Base-by-base conservation (phyloP, 2,113 vertebrate genomes). In the Neodon shergylaensis region DNA sequence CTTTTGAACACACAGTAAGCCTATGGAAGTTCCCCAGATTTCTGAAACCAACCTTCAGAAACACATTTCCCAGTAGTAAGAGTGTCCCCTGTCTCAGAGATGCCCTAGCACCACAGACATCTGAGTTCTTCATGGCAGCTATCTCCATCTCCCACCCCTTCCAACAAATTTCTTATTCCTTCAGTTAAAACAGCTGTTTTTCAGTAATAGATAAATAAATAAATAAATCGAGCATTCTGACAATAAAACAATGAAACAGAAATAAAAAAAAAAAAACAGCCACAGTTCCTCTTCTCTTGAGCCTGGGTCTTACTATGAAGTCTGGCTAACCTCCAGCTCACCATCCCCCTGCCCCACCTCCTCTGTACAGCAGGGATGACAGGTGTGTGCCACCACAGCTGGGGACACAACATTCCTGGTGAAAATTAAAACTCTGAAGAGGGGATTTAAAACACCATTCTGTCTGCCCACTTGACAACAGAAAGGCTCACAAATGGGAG, bases 141-240 rank as follows among this genome's bases (percentile, higher is more conserved):
- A 28, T 9, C 72, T 33, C 70, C 49, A 33, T 42, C 74, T 78
- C 39, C 85, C 47, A 21, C 10, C 33, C 78, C 84, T 87, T 26
- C 39, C 26, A 83, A 84, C 44, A 94, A 93, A 70, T 89, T 42
- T 10, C n/a, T 54, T 49, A 28, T 47, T 92, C 72, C 65, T 91
- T 83, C 36, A 84, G 33, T 94, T n/a, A 92, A 73, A n/a, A 36
- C 79, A 92, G 82, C 39, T 68, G 49, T 6, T 96, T 74, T 87
- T 82, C 92, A 81, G 65, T 72, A 54, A 95, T 0, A 12, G 5
- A 58, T 54, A 58, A 58, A 58, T 58, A 21, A 58, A 58, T 58
- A 78, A 44, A 65, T 21, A 42, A 87, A 54, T 68, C 70, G 65
- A 72, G 63, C 28, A 86, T n/a, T 78, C 73, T 68, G 81, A 70